These are phyloP conservation scores for Zaprionus vittiger DNA, from an alignment of 1,140 invertebrate genomes.

Conservation along the genomic window DNA sequence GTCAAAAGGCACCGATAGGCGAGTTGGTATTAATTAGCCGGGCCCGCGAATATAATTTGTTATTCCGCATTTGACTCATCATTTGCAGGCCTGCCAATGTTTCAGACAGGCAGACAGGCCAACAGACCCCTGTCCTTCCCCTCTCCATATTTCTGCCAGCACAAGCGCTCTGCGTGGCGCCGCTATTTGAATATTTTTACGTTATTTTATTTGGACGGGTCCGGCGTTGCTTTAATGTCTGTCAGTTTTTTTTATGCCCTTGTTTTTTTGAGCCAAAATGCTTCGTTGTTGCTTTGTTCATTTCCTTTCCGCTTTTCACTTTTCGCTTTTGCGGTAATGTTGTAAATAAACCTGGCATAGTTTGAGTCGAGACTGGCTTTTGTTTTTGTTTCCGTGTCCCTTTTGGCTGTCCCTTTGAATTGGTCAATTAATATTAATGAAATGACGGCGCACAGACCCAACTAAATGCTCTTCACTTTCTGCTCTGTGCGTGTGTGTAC, in stretches of 20 bases:
- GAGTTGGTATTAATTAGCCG: conserved; percentile 53
- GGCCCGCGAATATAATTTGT: conserved; percentile 52
- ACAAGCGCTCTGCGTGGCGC: conserved; percentile 1
- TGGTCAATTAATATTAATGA: conserved; percentile 83
- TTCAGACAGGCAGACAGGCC: neutral
- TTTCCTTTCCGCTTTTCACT: neutral
- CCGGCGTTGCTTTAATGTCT: conserved; percentile 26
- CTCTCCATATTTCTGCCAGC: neutral
- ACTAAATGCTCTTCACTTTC: conserved; percentile 22
- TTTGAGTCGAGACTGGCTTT: conserved; percentile 53
- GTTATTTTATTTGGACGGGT: conserved; percentile 41
- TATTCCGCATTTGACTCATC: conserved; percentile 34
- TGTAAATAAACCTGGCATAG: conserved; percentile 52
- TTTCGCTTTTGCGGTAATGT: conserved; percentile 18
- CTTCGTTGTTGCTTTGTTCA: neutral
- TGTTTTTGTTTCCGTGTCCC: conserved; percentile 41
- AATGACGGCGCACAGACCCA: conserved; percentile 37
- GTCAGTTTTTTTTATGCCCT: conserved; percentile 37
- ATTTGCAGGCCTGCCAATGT: conserved; percentile 23
- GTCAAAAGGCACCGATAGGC: neutral
- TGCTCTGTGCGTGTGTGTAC: neutral
- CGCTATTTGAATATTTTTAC: conserved; percentile 63
- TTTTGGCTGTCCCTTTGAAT: conserved; percentile 62
- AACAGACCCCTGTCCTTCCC: neutral
- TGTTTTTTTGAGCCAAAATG: conserved; percentile 21